Percentiles rank a stretch among this genome's conserved stretches.
phyloP scores from a whole-genome alignment of 2,113 vertebrate species.

The Peromyscus maniculatus region DNA sequence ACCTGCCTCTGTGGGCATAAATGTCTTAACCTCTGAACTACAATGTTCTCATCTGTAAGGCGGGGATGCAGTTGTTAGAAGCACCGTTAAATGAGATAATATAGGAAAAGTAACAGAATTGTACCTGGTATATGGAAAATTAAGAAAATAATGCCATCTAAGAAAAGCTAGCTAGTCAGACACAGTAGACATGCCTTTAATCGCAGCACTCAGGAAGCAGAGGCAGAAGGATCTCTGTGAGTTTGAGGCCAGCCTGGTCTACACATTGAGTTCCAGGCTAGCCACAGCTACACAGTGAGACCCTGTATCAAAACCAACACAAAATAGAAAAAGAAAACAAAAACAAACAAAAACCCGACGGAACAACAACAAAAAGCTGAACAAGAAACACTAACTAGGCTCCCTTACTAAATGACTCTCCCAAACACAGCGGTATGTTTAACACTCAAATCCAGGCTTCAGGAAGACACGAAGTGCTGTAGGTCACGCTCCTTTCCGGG shows the following conservation, averaged over 20 bases:
- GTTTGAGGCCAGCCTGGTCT: background rate
- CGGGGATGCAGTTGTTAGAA: background rate
- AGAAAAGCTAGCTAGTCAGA: background rate
- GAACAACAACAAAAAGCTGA: background rate
- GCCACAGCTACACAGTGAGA: background rate
- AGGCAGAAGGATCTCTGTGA: background rate
- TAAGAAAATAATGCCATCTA: slow-evolving; percentile 49
- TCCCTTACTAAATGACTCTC: slow-evolving; percentile 9
- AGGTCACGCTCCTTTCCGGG: background rate
- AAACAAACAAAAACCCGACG: background rate
- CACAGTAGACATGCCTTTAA: background rate
- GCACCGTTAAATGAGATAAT: background rate
- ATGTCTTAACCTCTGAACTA: slow-evolving; percentile 6
- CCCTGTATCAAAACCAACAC: background rate
- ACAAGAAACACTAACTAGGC: background rate
- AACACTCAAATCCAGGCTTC: background rate
- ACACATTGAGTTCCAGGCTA: background rate
- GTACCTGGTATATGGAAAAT: background rate
- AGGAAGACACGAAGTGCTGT: background rate
- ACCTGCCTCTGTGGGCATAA: background rate
- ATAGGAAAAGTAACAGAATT: background rate
- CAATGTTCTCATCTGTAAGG: slow-evolving; percentile 15
- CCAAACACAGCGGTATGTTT: background rate
- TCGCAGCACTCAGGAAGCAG: background rate
- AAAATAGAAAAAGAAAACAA: background rate